Percentiles rank a stretch among this genome's conserved stretches.
Evolutionary conservation across 1,140 invertebrate species (phyloP).

Genomic region (Saccostrea echinata): DNA sequence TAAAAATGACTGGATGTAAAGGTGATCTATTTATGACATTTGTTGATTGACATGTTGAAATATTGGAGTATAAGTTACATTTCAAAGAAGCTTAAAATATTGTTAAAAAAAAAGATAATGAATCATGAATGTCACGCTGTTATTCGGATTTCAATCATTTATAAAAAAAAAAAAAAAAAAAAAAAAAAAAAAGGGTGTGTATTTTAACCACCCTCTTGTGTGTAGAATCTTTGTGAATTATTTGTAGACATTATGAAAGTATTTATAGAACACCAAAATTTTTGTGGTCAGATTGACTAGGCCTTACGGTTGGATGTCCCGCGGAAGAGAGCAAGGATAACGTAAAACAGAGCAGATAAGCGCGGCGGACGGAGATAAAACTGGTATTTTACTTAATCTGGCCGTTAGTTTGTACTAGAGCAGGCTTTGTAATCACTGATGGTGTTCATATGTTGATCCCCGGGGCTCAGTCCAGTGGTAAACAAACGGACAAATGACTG

Average conservation of each 20-base stretch:
- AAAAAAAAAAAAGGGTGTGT: too few relatives aligned
- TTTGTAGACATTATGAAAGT: background rate
- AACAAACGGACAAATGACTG: background rate
- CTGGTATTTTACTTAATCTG: background rate
- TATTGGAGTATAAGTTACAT: background rate
- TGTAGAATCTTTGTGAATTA: background rate
- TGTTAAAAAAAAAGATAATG: too few relatives aligned
- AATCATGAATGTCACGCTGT: background rate
- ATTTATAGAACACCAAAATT: background rate
- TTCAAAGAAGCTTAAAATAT: too few relatives aligned
- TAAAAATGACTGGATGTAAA: background rate
- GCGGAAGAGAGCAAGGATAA: background rate
- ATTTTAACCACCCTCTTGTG: background rate
- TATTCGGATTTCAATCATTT: background rate
- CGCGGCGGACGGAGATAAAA: background rate
- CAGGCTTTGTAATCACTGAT: background rate
- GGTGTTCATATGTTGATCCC: background rate
- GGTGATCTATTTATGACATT: background rate
- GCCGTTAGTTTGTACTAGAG: background rate
- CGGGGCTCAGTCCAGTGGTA: background rate
- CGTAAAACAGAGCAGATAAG: background rate
- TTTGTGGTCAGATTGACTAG: constrained; percentile 7
- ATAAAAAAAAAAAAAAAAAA: too few relatives aligned
- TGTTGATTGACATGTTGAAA: background rate
- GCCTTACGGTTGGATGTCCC: background rate